Evolutionary conservation across 2,113 vertebrate genomes (phyloP).

Genomic region (Cryptomyrus ogoouensis): DNA sequence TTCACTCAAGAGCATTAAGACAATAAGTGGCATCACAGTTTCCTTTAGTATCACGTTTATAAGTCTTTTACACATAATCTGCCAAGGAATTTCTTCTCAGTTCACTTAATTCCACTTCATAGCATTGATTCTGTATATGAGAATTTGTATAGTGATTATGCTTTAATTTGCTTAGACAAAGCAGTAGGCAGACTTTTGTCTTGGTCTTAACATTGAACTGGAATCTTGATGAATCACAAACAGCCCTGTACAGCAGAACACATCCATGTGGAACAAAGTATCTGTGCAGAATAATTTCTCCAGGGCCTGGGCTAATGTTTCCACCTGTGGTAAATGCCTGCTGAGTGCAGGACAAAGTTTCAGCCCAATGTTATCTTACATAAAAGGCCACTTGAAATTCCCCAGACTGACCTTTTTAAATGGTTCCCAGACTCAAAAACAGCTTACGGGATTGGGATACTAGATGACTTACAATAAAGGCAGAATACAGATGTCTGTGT

Average conservation of each 20-base stretch:
- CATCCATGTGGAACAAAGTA: neutral
- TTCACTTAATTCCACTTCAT: neutral
- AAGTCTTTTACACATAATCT: neutral
- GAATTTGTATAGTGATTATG: neutral
- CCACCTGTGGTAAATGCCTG: neutral
- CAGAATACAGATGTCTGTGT: neutral
- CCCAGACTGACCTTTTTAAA: constrained; percentile 8
- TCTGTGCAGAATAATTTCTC: neutral
- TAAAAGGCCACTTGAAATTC: constrained; percentile 4
- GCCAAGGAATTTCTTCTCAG: neutral
- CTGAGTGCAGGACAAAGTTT: neutral
- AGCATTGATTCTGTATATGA: neutral
- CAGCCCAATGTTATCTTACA: neutral
- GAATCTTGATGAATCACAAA: neutral
- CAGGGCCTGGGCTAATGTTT: neutral
- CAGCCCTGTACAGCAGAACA: neutral
- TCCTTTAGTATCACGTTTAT: neutral
- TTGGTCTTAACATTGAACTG: neutral
- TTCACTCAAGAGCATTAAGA: neutral
- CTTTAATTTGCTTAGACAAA: neutral
- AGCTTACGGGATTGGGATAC: constrained; percentile 8
- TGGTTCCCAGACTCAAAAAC: neutral
- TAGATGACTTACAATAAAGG: constrained; percentile 10
- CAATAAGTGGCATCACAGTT: neutral
- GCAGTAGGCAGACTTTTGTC: neutral